Conservation (phyloP, 2,888 invertebrate genomes). For the Venustoraphidia nigricollis region DNA sequence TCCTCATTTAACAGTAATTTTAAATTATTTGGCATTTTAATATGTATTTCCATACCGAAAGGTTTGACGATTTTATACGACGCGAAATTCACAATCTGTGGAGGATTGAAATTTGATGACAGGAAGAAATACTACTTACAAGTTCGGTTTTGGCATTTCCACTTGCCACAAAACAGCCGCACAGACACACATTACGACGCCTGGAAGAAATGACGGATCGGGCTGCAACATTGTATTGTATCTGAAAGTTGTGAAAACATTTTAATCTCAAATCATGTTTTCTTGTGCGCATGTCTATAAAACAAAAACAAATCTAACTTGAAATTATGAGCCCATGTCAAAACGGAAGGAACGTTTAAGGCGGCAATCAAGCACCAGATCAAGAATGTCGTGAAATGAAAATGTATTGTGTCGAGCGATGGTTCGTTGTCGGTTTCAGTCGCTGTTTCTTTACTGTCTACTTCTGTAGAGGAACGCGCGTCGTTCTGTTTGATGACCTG, state of each 20-base stretch:
- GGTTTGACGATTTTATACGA: no score
- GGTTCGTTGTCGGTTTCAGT: constrained; percentile 9
- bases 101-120: no score
- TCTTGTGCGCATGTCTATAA: not conserved
- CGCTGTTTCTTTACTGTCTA: constrained; percentile 13
- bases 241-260: constrained; percentile 24
- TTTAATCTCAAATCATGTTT: not conserved
- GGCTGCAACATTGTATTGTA: constrained; percentile 36
- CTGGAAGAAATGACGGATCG: constrained; percentile 46
- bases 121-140: constrained; percentile 33
- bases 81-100: no score
- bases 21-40: not conserved
- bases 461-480: constrained; percentile 10
- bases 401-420: constrained; percentile 40
- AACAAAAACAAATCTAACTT: constrained; percentile 36
- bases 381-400: constrained; percentile 57
- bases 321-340: constrained; percentile 71
- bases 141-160: constrained; percentile 41
- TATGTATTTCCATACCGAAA: no score
- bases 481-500: constrained; percentile 12
- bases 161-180: constrained; percentile 51
- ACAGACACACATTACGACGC: constrained; percentile 38
- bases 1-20: not conserved
- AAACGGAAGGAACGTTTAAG: constrained; percentile 53
- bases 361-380: constrained; percentile 47